Base-by-base conservation (phyloP, 2,113 vertebrate genomes). In the Gymnarchus niloticus region DNA sequence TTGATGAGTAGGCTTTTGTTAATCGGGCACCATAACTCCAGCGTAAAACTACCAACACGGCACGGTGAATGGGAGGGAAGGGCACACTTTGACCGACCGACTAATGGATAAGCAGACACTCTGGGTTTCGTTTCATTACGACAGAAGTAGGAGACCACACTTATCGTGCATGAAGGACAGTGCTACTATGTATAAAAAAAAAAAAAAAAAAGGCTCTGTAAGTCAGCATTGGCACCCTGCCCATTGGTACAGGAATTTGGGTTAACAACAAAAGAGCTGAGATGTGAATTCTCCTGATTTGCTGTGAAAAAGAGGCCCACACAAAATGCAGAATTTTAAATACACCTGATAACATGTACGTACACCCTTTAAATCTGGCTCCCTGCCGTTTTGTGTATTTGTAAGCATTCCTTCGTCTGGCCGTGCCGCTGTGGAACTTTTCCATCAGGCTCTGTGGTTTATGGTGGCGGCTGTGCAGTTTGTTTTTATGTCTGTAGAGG, bases 401-500 rank as follows among this genome's bases (percentile, higher is more conserved):
- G 12, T 19, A 41, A 6, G 9, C 6, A 41, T 23, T 48, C 9
- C 33, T 81, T 52, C 28, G 80, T 54, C 28, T 28, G 4, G 49
- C 21, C 33, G 46, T 28, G 17, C 4, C 28, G 48, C 59, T 23
- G 23, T n/a, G 17, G 28, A 80, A 25, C n/a, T 28, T 56, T 14
- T n/a, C 14, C 17, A 17, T 44, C 14, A 3, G 1, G 8, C 19
- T 9, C 8, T 57, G 44, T 19, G 7, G 14, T 28, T n/a, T 4
- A 56, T 83, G 12, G 61, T 83, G 8, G 56, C 46, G 6, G 1
- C 41, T 5, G 25, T 85, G 87, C 41, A 86, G 44, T 88, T 81
- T 51, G 6, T 19, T 51, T 33, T 69, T 81, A 33, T 83, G 81
- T 83, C 85, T 78, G 80, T 88, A 88, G 85, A 86, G 87, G 87